Base-by-base conservation (phyloP, 2,888 invertebrate species). In the Choreutis nemorana region DNA sequence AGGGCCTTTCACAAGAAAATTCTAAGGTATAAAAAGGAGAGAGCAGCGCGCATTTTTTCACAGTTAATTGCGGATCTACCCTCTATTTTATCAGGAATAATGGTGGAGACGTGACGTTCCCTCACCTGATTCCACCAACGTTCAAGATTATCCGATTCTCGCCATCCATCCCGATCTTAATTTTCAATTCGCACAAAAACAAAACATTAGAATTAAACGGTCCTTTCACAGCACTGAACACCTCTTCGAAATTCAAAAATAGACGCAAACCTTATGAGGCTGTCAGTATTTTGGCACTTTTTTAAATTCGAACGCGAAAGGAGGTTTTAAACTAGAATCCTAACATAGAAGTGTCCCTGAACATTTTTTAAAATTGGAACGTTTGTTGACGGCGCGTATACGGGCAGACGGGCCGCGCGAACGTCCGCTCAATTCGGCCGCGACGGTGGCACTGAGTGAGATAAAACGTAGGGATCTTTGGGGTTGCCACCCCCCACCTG, bases 111-210 rank as follows among this genome's bases (percentile, higher is more conserved):
- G 29, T 29, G 23, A 16, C n/a, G 29, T n/a, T n/a, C n/a, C 32
- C 63, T 55, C 44, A 90, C 73, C 91, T 85, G 64, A 95, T 94
- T 40, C 95, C 95, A 41, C 95, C 94, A 60, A 95, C 94, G 81
- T 95, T 95, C 60, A 95, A 82, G 66, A 94, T 91, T 55, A 95
- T 93, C 59, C 94, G 86, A 73, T 95, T 94, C 81, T 95, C 94
- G 44, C 91, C 89, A 85, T 93, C 92, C 90, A 90, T 90, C 50
- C 50, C 65, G 5, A 18, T 18, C 8, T 18, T 8, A 18, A 18
- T 18, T 6, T 8, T 18, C 18, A 18, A 18, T 8, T 6, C 18
- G 18, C 18, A 5, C 18, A 18, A 18, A 18, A 5, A 18, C 18
- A 18, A 18, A 6, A 6, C 18, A 18, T 8, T 18, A n/a, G n/a